phyloP scores from a whole-genome alignment of 2,888 invertebrate species.

The Erannis defoliaria region DNA sequence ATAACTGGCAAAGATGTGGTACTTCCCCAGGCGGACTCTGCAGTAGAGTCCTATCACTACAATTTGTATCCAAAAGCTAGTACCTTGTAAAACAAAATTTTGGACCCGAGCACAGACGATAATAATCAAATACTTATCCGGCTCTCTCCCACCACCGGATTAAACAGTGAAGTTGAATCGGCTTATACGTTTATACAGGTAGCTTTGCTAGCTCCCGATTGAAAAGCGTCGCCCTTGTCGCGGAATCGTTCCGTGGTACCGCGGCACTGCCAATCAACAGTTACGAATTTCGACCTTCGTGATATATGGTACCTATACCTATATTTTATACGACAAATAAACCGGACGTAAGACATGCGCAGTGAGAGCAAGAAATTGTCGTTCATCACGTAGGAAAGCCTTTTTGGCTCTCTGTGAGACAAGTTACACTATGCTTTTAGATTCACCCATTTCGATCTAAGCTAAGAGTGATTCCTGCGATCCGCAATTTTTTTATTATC shows the following conservation, averaged over 20 bases:
- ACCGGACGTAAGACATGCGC: slow-evolving; percentile 70
- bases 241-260: slow-evolving; percentile 15
- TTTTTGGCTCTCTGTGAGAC: slow-evolving; percentile 9
- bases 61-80: neutral
- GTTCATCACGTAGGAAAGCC: slow-evolving; percentile 48
- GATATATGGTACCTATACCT: slow-evolving; percentile 44
- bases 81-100: neutral
- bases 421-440: slow-evolving; percentile 8
- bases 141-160: neutral
- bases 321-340: slow-evolving; percentile 56
- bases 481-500: slow-evolving; percentile 6
- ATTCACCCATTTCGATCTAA: neutral
- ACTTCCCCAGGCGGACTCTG: too few species aligned
- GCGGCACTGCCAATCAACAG: slow-evolving; percentile 48
- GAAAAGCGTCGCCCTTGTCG: slow-evolving; percentile 5
- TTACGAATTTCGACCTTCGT: slow-evolving; percentile 44
- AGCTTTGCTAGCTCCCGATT: slow-evolving; percentile 2
- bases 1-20: too few species aligned
- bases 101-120: neutral
- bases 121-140: slow-evolving; percentile 4
- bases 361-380: slow-evolving; percentile 59
- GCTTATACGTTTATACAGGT: neutral
- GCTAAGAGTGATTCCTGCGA: neutral
- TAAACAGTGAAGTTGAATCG: neutral
- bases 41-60: too few species aligned